These are phyloP conservation scores for Cricetomys ansorgei DNA, from an alignment of 2,113 vertebrate species.

Conservation along the genomic window DNA sequence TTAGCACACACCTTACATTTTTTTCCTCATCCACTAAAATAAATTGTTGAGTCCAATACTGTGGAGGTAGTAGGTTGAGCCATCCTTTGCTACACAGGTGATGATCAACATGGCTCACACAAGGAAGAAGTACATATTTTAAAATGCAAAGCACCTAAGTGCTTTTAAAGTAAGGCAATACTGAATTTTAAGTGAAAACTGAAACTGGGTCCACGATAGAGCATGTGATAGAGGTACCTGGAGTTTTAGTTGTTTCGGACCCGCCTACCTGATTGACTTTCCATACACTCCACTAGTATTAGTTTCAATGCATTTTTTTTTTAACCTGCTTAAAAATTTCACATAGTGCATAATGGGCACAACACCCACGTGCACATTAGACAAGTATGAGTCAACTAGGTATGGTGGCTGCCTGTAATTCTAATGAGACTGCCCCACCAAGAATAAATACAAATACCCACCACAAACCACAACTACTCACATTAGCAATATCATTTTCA, in stretches of 20 bases:
- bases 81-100: background rate
- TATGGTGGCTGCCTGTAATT: background rate
- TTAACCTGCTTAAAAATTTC: background rate
- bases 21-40: background rate
- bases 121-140: too few relatives aligned
- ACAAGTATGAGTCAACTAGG: too few relatives aligned
- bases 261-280: background rate
- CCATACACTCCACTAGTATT: too few relatives aligned
- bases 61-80: background rate
- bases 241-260: background rate
- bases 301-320: background rate
- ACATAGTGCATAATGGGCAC: background rate
- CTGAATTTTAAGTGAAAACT: background rate
- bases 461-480: constrained; percentile 85
- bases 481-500: constrained; percentile 96
- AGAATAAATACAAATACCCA: background rate
- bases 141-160: background rate
- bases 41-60: background rate
- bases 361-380: background rate
- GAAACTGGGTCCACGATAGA: background rate
- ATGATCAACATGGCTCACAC: background rate
- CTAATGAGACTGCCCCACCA: background rate
- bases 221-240: background rate
- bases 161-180: background rate
- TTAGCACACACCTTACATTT: background rate